Evolutionary conservation across 1,140 invertebrate genomes (phyloP).

Genomic region (Pentalonia nigronervosa): DNA sequence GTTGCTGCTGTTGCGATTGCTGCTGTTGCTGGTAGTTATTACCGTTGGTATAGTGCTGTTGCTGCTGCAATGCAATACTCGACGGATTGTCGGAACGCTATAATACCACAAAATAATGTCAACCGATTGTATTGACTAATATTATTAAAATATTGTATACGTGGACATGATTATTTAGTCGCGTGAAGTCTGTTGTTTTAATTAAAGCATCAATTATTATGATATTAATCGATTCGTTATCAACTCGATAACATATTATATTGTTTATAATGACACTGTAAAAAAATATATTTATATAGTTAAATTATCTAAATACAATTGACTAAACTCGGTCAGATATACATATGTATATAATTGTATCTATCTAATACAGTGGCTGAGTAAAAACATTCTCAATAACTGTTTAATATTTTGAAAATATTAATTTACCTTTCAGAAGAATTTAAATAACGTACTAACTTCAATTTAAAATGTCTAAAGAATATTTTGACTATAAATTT

Average conservation of each 20-base stretch:
- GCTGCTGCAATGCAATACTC: conserved; percentile 42
- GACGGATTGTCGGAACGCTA: conserved; percentile 32
- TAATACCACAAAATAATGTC: not conserved
- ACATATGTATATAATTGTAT: no score
- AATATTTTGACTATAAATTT: no score
- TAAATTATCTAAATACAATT: not conserved
- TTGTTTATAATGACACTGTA: not conserved
- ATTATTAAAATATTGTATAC: not conserved
- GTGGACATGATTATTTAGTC: not conserved
- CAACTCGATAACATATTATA: not conserved
- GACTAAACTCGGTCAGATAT: not conserved
- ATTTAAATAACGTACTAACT: no score
- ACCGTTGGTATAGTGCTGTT: conserved; percentile 35
- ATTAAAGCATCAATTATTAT: not conserved
- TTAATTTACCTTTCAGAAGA: no score
- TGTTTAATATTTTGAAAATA: no score
- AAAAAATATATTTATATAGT: not conserved
- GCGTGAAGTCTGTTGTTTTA: not conserved
- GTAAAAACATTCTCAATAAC: not conserved
- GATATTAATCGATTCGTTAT: not conserved
- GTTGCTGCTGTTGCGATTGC: conserved; percentile 59
- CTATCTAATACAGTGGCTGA: not conserved
- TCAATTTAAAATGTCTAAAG: no score
- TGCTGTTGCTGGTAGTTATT: conserved; percentile 56
- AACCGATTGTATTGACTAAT: not conserved